Percentiles rank a stretch among this genome's conserved stretches.
These are phyloP conservation scores for Galemys pyrenaicus DNA, from an alignment of 2,113 vertebrate genomes.

Conservation along the genomic window DNA sequence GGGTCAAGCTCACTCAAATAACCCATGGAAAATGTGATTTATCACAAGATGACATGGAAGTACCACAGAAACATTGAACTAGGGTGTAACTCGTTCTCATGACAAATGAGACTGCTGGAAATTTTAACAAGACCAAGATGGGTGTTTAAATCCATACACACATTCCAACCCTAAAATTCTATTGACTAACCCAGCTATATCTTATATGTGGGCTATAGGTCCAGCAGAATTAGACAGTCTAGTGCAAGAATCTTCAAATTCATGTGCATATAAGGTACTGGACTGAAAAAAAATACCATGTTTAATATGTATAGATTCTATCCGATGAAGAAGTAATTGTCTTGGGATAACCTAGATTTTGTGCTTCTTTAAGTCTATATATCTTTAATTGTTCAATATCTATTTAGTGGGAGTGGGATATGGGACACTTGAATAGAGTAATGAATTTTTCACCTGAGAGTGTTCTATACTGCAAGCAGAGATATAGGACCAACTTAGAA, in stretches of 20 bases:
- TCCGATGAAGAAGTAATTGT: not conserved
- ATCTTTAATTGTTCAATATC: not conserved
- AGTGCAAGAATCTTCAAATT: not conserved
- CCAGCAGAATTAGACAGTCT: not conserved
- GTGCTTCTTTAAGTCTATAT: not conserved
- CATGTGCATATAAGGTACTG: not conserved
- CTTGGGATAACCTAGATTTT: not conserved
- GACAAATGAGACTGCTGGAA: slow-evolving; percentile 16
- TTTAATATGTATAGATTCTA: not conserved
- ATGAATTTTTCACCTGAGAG: not conserved
- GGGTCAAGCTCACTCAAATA: not conserved
- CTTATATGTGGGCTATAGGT: not conserved
- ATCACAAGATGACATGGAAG: not conserved
- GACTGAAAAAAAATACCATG: not conserved
- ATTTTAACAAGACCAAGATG: not conserved
- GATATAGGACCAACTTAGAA: not conserved
- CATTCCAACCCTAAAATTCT: not conserved
- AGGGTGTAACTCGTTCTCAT: not conserved
- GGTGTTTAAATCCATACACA: not conserved
- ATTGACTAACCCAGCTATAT: not conserved
- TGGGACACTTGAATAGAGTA: not conserved
- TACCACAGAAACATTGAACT: not conserved
- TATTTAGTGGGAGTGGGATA: not conserved
- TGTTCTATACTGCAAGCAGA: not conserved
- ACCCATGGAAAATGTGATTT: not conserved